phyloP scores from a whole-genome alignment of 2,797 vertebrate species.

The Bufotes viridis region DNA sequence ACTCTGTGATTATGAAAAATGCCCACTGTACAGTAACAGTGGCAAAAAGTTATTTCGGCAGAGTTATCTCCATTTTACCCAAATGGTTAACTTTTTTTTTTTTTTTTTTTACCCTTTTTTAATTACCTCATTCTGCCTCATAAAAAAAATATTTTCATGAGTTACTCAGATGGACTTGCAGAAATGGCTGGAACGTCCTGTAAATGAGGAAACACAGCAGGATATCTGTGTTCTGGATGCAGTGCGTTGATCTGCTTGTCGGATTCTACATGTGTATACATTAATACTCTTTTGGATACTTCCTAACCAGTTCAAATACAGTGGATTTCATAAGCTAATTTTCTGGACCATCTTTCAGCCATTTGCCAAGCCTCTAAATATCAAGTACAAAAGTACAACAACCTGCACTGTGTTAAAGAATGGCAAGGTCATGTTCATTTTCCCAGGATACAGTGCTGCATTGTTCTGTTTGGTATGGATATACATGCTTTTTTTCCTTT shows the following conservation, averaged over 20 bases:
- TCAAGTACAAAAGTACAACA: neutral
- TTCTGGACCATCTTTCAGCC: too few relatives aligned
- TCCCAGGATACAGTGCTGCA: constrained; percentile 34
- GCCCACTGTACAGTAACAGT: constrained; percentile 60
- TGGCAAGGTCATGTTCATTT: constrained; percentile 66
- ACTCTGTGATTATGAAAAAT: constrained; percentile 66
- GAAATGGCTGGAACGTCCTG: neutral
- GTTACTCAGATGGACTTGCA: neutral
- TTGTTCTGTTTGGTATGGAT: constrained; percentile 71
- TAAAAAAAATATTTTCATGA: constrained; percentile 5
- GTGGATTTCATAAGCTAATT: neutral
- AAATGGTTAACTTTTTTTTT: constrained; percentile 38
- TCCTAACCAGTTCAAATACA: neutral
- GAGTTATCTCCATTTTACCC: neutral
- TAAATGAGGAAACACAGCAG: neutral
- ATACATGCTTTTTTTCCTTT: constrained; percentile 70
- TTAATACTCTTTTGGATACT: neutral
- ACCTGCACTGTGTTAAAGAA: constrained; percentile 60
- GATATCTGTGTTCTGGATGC: constrained; percentile 19
- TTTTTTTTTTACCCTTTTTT: constrained; percentile 48
- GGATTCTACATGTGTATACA: neutral
- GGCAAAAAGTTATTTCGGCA: constrained; percentile 31
- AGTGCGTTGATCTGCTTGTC: neutral
- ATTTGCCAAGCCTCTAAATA: too few relatives aligned
- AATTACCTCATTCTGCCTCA: constrained; percentile 39